Conservation (phyloP, 2,888 invertebrate genomes). For the Marronus borbonicus region DNA sequence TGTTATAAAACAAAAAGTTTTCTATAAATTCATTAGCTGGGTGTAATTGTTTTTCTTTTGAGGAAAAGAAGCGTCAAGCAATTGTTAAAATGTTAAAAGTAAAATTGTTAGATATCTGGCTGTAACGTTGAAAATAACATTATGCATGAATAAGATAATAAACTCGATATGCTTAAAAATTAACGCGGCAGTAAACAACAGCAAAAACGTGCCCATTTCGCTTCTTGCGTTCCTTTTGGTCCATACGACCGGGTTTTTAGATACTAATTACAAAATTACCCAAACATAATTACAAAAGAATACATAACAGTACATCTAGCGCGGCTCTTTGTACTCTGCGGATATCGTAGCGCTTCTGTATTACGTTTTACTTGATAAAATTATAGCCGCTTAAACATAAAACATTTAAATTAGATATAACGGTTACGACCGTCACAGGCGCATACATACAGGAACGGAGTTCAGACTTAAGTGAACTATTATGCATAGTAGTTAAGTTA, state of each 20-base stretch:
- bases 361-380: conserved; percentile 53
- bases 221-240: conserved; percentile 11
- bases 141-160: background rate
- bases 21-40: too few relatives aligned
- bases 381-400: conserved; percentile 53
- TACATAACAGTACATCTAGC: conserved; percentile 52
- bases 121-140: background rate
- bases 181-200: conserved; percentile 19
- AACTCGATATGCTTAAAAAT: conserved; percentile 21
- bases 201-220: conserved; percentile 33
- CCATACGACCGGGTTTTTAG: conserved; percentile 27
- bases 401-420: conserved; percentile 54
- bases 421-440: conserved; percentile 49
- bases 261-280: conserved; percentile 46
- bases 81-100: too few relatives aligned
- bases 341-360: conserved; percentile 49
- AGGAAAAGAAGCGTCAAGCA: too few relatives aligned
- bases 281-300: conserved; percentile 51
- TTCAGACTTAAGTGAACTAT: conserved; percentile 60
- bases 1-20: too few relatives aligned
- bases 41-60: too few relatives aligned
- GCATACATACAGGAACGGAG: conserved; percentile 59
- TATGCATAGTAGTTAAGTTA: conserved; percentile 55
- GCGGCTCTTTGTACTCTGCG: conserved; percentile 34
- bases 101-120: too few relatives aligned